Conservation (phyloP, 2,888 invertebrate species). For the Thecophora atra region DNA sequence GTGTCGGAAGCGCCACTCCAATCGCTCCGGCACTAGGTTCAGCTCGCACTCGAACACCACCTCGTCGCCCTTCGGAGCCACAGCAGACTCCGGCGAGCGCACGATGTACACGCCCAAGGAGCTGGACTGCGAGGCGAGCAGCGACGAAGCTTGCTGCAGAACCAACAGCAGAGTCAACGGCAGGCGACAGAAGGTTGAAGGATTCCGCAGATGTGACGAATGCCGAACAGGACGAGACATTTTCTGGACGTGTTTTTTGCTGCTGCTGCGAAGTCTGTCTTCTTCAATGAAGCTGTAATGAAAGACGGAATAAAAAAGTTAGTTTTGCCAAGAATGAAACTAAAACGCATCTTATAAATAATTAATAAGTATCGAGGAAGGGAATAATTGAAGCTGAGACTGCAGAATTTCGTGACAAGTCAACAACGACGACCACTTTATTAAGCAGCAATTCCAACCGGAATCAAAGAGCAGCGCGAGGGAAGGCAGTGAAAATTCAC, state of each 20-base stretch:
- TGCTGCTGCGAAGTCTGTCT: not conserved
- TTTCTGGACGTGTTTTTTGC: not conserved
- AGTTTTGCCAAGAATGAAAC: conserved; percentile 18
- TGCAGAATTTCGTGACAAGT: not conserved
- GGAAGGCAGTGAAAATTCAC: not conserved
- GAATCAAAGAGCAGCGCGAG: not conserved
- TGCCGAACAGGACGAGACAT: conserved; percentile 6
- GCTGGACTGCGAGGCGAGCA: conserved; percentile 45
- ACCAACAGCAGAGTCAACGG: conserved; percentile 26
- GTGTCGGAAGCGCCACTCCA: conserved; percentile 81
- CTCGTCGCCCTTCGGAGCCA: conserved; percentile 81
- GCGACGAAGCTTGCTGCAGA: conserved; percentile 21
- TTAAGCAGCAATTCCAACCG: not conserved
- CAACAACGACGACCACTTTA: not conserved
- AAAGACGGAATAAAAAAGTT: conserved; percentile 10
- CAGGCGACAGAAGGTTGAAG: conserved; percentile 1
- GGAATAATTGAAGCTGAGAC: conserved; percentile 38
- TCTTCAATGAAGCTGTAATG: conserved; percentile 31
- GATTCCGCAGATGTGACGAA: not conserved
- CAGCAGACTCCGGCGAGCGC: conserved; percentile 80
- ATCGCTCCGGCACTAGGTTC: conserved; percentile 79
- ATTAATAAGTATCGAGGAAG: conserved; percentile 27
- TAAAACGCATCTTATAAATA: conserved; percentile 38
- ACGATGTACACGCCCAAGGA: conserved; percentile 75
- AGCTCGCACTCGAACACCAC: conserved; percentile 85